Conservation (phyloP, 2,888 invertebrate species). For the Yponomeuta malinellus region DNA sequence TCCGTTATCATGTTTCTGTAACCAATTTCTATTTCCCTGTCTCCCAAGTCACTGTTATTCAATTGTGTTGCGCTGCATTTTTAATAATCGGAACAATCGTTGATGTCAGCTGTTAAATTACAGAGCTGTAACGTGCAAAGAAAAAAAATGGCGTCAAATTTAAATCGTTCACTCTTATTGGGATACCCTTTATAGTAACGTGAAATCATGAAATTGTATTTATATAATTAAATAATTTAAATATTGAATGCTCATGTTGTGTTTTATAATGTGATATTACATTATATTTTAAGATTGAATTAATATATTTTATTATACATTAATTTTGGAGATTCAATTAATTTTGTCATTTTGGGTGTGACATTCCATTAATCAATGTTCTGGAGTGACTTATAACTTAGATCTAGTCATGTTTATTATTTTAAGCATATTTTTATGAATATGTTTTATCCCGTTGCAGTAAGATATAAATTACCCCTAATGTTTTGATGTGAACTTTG, state of each 20-base stretch:
- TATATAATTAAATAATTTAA: background rate
- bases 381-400: conserved; percentile 19
- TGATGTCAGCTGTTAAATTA: no score
- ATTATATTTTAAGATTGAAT: background rate
- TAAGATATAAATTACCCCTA: conserved; percentile 1
- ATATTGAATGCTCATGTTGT: background rate
- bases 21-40: no score
- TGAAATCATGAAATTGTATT: background rate
- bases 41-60: no score
- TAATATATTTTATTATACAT: background rate
- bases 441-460: background rate
- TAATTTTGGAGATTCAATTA: background rate
- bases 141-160: no score
- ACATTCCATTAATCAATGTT: conserved; percentile 16
- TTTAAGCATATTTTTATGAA: background rate
- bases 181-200: background rate
- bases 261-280: background rate
- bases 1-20: no score
- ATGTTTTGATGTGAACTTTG: background rate
- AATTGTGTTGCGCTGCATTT: no score
- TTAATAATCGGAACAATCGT: no score
- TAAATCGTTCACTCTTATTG: no score
- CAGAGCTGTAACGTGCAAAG: no score
- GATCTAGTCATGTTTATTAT: conserved; percentile 9
- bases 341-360: background rate